phyloP scores from a whole-genome alignment of 1,140 invertebrate species.

The Drosophila oshimai region DNA sequence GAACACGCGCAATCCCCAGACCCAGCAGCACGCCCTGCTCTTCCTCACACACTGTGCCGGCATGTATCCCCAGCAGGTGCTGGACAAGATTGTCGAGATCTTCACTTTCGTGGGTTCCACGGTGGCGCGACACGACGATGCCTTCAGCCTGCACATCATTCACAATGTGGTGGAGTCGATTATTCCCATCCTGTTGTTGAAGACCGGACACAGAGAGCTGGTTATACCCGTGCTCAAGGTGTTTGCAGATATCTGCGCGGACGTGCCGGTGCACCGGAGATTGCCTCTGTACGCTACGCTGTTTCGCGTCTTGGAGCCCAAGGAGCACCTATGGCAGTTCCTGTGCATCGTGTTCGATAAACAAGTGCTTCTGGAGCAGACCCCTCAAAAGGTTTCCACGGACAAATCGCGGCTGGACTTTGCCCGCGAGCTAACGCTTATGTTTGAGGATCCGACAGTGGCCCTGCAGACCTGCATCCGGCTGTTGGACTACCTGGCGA shows the following conservation, averaged over 20 bases:
- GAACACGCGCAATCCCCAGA: constrained; percentile 95
- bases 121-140: constrained; percentile 94
- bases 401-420: constrained; percentile 55
- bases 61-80: constrained; percentile 90
- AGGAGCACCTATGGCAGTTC: constrained; percentile 90
- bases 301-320: constrained; percentile 87
- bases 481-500: constrained; percentile 85
- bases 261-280: constrained; percentile 94
- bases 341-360: constrained; percentile 88
- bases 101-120: constrained; percentile 98
- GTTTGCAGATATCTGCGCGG: constrained; percentile 93
- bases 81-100: constrained; percentile 96
- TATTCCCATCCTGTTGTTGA: constrained; percentile 90
- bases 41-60: constrained; percentile 90
- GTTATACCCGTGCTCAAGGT: constrained; percentile 90
- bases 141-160: constrained; percentile 97
- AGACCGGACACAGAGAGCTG: constrained; percentile 52
- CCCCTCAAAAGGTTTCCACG: constrained; percentile 52
- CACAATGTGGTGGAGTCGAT: constrained; percentile 94
- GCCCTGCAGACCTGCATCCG: constrained; percentile 87
- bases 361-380: constrained; percentile 84
- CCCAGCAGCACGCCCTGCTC: constrained; percentile 94
- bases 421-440: constrained; percentile 38
- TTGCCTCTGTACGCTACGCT: constrained; percentile 91
- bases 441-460: constrained; percentile 82